Base-by-base conservation (phyloP, 1,140 invertebrate genomes). In the Heliothis virescens region DNA sequence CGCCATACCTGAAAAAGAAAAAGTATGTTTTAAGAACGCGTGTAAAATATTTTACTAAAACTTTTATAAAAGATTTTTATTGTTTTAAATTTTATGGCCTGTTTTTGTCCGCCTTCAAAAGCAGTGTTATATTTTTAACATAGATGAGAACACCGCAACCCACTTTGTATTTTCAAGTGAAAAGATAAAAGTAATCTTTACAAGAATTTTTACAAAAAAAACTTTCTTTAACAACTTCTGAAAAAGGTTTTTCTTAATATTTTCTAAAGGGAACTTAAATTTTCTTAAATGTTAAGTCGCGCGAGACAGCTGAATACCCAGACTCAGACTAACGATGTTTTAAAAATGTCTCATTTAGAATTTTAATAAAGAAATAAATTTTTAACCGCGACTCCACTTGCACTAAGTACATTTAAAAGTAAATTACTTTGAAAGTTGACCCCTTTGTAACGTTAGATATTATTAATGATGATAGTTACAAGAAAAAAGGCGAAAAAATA, bases 221-320 rank as follows among this genome's bases (percentile, higher is more conserved):
- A 52, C 13, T 21, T 69, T 69, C 60, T 69, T 52, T 69, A 15
- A 5, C 15, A 69, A 69, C 18, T 69, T 41, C 15, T 15, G 21
- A 67, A 53, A 69, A 69, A 69, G 65, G 65, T 69, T 52, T 50
- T 69, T 21, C 52, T 26, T 18, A 16, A 67, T 52, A 50, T 69
- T 65, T 69, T 57, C 34, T 41, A 9, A 18, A 34, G 65, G 41
- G 53, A 69, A 50, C 16, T 69, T 69, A 52, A 52, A 52, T 29
- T 29, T 69, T 69, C 65, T 69, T 69, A 69, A 67, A 69, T 69
- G 65, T 69, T 69, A 69, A 69, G 65, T 67, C 18, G 18, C 11
- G 2, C 18, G 65, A 26, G 57, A 52, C 65, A 18, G 48, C 41
- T 65, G 62, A 65, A 65, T 65, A 48, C 47, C 18, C 13, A 50